A percentile compares a stretch with the other conserved stretches of the same genome.
phyloP scores from a whole-genome alignment of 2,113 vertebrate genomes.

The Gopherus flavomarginatus region DNA sequence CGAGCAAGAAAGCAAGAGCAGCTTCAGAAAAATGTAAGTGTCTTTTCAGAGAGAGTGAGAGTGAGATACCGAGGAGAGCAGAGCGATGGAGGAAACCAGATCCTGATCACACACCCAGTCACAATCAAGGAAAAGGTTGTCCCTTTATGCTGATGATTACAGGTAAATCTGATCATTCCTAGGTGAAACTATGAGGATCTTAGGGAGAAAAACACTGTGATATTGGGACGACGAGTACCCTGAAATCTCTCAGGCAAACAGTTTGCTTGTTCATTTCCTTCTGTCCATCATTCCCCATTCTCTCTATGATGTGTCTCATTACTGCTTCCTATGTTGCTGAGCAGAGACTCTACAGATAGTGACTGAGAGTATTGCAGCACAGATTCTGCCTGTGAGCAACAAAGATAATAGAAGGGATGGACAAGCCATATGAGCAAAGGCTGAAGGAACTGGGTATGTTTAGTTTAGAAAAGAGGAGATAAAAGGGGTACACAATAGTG shows the following conservation, averaged over 20 bases:
- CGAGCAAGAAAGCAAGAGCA: not conserved
- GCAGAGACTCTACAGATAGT: too few species aligned
- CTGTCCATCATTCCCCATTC: not conserved
- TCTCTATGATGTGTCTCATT: not conserved
- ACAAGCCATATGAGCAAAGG: too few species aligned
- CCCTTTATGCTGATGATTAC: not conserved
- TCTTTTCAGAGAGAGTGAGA: not conserved
- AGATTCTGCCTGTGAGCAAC: too few species aligned
- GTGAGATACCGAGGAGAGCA: not conserved
- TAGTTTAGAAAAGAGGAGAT: too few species aligned
- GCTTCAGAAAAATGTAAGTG: not conserved
- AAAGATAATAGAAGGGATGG: too few species aligned
- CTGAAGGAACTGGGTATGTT: too few species aligned
- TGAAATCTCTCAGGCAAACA: not conserved
- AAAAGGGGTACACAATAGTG: too few species aligned
- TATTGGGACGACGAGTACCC: not conserved
- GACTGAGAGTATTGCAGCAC: too few species aligned
- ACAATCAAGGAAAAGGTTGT: not conserved
- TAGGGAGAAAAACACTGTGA: too few species aligned
- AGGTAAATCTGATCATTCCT: not conserved
- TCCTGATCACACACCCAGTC: not conserved
- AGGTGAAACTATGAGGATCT: too few species aligned
- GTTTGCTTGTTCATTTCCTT: not conserved
- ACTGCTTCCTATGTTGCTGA: too few species aligned
- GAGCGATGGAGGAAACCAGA: not conserved